A percentile compares a stretch with the other conserved stretches of the same genome.
Conservation (phyloP, 2,797 vertebrate species). For the Fistularia tabacaria region DNA sequence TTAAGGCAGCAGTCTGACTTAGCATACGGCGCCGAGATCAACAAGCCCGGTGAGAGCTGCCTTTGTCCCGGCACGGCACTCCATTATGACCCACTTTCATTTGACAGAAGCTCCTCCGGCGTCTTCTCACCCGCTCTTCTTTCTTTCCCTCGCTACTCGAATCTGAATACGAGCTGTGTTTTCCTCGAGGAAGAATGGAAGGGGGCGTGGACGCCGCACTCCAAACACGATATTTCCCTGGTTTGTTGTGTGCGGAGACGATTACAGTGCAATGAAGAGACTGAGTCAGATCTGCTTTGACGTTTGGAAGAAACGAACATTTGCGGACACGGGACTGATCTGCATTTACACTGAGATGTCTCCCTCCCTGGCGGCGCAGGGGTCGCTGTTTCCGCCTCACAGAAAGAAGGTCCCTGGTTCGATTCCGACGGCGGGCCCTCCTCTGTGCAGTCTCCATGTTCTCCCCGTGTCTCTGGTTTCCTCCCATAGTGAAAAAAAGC, state of each 20-base stretch:
- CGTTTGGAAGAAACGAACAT: conserved; percentile 13
- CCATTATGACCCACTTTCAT: conserved; percentile 24
- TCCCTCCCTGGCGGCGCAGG: too few relatives aligned
- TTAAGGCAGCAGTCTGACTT: conserved; percentile 41
- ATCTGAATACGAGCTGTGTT: conserved; percentile 27
- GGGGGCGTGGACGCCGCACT: conserved; percentile 26
- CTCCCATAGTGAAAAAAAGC: too few relatives aligned
- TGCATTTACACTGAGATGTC: too few relatives aligned
- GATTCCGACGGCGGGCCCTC: too few relatives aligned
- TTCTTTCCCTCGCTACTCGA: conserved; percentile 27
- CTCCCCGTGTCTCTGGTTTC: too few relatives aligned
- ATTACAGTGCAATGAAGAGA: conserved; percentile 25
- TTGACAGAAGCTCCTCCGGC: conserved; percentile 35
- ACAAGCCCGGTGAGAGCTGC: conserved; percentile 29
- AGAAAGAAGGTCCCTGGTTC: too few relatives aligned
- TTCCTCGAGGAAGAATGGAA: conserved; percentile 21
- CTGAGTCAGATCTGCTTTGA: conserved; percentile 18
- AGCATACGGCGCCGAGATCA: conserved; percentile 45
- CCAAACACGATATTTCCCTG: conserved; percentile 48
- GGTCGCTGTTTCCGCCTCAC: too few relatives aligned
- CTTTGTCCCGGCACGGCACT: conserved; percentile 33
- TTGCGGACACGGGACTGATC: too few relatives aligned
- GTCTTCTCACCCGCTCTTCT: conserved; percentile 28
- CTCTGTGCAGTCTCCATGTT: too few relatives aligned
- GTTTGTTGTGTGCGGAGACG: conserved; percentile 24